phyloP scores from a whole-genome alignment of 2,113 vertebrate species.

The Sinocyclocheilus grahami region DNA sequence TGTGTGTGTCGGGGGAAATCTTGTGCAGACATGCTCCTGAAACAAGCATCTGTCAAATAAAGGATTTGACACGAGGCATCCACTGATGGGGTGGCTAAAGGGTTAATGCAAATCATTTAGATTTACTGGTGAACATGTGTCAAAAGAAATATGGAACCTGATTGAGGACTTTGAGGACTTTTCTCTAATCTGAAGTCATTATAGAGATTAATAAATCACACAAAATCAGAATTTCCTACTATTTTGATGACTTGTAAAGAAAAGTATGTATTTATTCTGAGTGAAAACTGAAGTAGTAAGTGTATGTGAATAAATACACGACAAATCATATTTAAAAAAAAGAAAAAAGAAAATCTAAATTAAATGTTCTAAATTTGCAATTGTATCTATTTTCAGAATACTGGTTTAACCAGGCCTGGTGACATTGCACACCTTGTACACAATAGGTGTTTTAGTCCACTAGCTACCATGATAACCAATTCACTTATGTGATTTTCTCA shows the following conservation, averaged over 20 bases:
- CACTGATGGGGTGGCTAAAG: conserved; percentile 5
- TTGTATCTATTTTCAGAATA: background rate
- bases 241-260: background rate
- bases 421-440: background rate
- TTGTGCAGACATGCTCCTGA: conserved; percentile 55
- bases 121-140: background rate
- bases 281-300: background rate
- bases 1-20: conserved; percentile 36
- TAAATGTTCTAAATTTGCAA: background rate
- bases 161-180: background rate
- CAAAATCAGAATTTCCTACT: too few relatives aligned
- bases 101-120: conserved; percentile 4
- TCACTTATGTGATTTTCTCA: background rate
- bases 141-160: background rate
- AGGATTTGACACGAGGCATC: conserved; percentile 44
- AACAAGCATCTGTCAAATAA: conserved; percentile 54
- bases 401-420: background rate
- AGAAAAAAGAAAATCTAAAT: background rate
- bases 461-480: conserved; percentile 24
- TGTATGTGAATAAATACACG: background rate
- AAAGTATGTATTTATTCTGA: too few relatives aligned
- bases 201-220: background rate
- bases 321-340: background rate
- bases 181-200: background rate
- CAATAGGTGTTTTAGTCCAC: background rate